phyloP scores from a whole-genome alignment of 2,113 vertebrate species.

The Ammodytes marinus region DNA sequence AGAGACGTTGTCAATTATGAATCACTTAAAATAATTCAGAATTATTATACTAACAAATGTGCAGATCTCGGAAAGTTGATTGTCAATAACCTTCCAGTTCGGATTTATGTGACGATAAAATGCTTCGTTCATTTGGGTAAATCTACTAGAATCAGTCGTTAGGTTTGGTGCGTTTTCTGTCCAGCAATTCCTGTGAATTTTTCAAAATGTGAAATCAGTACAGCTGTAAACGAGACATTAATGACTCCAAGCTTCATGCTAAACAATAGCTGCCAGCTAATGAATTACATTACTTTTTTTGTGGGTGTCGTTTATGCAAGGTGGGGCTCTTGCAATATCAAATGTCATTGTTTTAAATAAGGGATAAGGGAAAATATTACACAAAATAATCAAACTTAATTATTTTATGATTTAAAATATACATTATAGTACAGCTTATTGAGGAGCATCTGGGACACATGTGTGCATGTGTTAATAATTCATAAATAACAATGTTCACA shows the following conservation, averaged over 20 bases:
- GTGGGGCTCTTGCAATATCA: background rate
- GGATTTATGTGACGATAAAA: background rate
- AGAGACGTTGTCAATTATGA: background rate
- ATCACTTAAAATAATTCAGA: too few species aligned
- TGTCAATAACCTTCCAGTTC: background rate
- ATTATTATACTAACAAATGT: background rate
- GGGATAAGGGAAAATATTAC: too few species aligned
- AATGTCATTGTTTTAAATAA: background rate
- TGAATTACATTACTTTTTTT: background rate
- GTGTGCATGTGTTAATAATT: too few species aligned
- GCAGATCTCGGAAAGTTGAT: background rate
- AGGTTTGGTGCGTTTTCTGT: background rate
- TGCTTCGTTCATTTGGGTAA: background rate
- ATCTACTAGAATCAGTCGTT: background rate
- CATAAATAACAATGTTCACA: too few species aligned
- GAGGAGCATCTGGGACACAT: too few species aligned
- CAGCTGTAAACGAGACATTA: conserved; percentile 3
- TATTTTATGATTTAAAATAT: background rate
- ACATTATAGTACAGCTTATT: background rate
- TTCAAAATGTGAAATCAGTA: background rate
- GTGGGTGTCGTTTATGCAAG: background rate
- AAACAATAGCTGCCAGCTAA: background rate
- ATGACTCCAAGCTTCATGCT: background rate
- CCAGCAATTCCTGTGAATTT: background rate
- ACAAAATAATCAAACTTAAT: too few species aligned